phyloP scores from a whole-genome alignment of 2,113 vertebrate genomes.

The Lagenorhynchus albirostris region DNA sequence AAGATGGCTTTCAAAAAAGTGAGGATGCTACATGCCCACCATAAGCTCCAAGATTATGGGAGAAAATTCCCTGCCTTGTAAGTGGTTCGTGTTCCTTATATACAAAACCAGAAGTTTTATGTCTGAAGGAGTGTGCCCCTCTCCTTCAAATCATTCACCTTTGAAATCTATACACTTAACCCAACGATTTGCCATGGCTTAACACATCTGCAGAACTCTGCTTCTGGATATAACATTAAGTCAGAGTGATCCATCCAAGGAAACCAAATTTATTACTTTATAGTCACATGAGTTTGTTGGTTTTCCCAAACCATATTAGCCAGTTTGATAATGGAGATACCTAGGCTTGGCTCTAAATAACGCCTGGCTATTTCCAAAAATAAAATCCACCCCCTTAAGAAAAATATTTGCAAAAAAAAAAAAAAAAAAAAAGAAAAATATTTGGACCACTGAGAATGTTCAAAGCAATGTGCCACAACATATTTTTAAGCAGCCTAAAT shows the following conservation, averaged over 20 bases:
- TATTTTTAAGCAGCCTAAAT: background rate
- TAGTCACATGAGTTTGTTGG: background rate
- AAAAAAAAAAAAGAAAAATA: background rate
- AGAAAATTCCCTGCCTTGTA: background rate
- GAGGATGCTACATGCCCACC: background rate
- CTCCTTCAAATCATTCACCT: background rate
- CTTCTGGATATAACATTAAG: conserved; percentile 21
- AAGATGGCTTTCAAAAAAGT: background rate
- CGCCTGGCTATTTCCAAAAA: conserved; percentile 14
- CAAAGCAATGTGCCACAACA: background rate
- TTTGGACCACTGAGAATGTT: background rate
- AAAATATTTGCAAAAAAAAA: background rate
- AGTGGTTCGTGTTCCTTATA: background rate
- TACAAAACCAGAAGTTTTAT: background rate
- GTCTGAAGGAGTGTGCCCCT: background rate
- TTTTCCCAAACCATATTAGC: conserved; percentile 31
- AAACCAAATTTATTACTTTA: conserved; percentile 30
- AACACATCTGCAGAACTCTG: background rate
- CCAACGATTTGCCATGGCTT: background rate
- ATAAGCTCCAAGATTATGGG: background rate
- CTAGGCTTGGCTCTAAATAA: background rate
- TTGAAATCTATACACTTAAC: background rate
- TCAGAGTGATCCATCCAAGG: conserved; percentile 1
- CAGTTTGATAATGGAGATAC: conserved; percentile 13
- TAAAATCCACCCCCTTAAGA: background rate